A percentile compares a stretch with the other conserved stretches of the same genome.
Evolutionary conservation across 2,797 vertebrate species (phyloP).

Genomic region (Cuculus canorus): DNA sequence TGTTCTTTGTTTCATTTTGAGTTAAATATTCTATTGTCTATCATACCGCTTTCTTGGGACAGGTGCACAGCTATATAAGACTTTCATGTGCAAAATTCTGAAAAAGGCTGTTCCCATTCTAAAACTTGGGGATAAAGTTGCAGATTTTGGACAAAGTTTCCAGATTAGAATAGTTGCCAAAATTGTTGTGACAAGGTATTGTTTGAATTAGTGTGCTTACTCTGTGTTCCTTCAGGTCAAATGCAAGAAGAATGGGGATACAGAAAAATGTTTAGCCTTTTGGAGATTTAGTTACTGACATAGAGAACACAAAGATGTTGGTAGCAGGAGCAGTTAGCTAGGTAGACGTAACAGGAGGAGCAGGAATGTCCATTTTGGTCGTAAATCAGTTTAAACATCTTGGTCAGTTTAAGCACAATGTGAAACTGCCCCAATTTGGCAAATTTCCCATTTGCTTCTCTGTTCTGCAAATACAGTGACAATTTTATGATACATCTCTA

Average conservation of each 20-base stretch:
- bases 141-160: background rate
- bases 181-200: background rate
- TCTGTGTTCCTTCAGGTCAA: background rate
- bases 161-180: background rate
- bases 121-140: background rate
- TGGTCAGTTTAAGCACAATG: background rate
- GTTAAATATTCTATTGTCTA: background rate
- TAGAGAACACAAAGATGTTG: background rate
- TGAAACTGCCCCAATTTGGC: background rate
- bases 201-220: background rate
- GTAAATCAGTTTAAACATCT: background rate
- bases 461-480: background rate
- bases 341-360: fast-evolving
- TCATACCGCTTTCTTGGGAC: background rate
- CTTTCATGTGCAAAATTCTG: background rate
- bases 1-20: background rate
- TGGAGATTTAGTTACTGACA: background rate
- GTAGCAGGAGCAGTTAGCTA: background rate
- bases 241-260: background rate
- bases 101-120: background rate
- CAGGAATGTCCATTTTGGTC: background rate
- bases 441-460: background rate
- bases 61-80: background rate
- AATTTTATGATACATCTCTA: background rate
- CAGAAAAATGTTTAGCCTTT: background rate